Conservation (phyloP, 2,797 vertebrate species). For the Lagorchestes hirsutus region DNA sequence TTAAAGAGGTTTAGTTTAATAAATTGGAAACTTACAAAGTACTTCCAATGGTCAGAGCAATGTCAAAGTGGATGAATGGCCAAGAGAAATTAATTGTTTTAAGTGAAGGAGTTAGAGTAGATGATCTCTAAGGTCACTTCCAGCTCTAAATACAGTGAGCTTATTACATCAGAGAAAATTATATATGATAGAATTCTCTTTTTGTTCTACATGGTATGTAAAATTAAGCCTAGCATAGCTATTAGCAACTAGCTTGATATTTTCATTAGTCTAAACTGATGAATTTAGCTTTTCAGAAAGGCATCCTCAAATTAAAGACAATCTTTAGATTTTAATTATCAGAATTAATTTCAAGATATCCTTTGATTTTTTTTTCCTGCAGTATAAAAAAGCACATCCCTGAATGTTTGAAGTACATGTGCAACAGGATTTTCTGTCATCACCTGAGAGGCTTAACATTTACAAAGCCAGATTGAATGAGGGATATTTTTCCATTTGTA, state of each 20-base stretch:
- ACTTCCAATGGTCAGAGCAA: neutral
- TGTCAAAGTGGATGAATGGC: neutral
- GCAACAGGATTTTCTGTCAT: neutral
- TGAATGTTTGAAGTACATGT: neutral
- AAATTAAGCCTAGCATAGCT: neutral
- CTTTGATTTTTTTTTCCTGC: neutral
- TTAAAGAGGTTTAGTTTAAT: neutral
- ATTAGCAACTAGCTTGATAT: neutral
- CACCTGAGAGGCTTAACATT: neutral
- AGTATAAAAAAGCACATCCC: neutral
- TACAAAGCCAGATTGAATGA: neutral
- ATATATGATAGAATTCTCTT: neutral
- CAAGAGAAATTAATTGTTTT: neutral
- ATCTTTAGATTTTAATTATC: neutral
- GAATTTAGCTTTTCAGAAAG: neutral
- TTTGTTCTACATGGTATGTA: neutral
- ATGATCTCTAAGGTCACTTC: neutral
- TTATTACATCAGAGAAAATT: neutral
- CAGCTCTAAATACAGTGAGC: neutral
- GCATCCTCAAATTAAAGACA: no score
- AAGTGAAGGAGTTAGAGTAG: fast-evolving
- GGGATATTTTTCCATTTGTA: neutral
- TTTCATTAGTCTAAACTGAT: neutral
- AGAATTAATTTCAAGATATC: neutral
- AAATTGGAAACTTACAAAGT: no score